Base-by-base conservation (phyloP, 2,888 invertebrate genomes). In the Spicauda simplicius region DNA sequence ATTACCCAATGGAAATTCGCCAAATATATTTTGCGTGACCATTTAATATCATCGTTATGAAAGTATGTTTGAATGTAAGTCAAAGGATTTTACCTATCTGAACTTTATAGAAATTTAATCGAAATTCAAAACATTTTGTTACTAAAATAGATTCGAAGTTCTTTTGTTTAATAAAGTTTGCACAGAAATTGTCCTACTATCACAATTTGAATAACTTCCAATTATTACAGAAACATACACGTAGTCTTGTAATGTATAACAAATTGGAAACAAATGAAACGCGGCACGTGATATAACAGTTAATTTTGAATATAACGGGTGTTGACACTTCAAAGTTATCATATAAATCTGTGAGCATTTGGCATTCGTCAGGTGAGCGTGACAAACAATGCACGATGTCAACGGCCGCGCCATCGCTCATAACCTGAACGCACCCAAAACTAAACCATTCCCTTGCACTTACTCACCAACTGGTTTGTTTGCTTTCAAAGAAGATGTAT, bases 351-450 rank as follows among this genome's bases (percentile, higher is more conserved):
- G 14, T 5, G 58, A 19, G 33, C 50, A 64, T 52, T 57, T 53
- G 25, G 64, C 58, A 64, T 64, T 64, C 58, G 58, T 58, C 58
- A 64, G 53, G 64, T 62, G 54, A 57, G 54, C 20, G 1, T 65
- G 68, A 30, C 59, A 54, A 72, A 73, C 71, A 74, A 74, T 74
- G 68, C 69, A 67, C 62, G 69, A 77, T 78, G 88, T 87, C 88
- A 88, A 85, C 74, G 87, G 70, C 87, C 86, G 76, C 77, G 69
- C 71, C 60, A 71, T 70, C 72, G 61, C 64, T 72, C 72, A 72
- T 70, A 67, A 68, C 72, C 68, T 70, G 68, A 74, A 72, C 81
- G 73, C 78, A 77, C 80, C 81, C 80, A 78, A 85, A 82, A 80
- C 72, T n/a, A n/a, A n/a, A 70, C 74, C 72, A 77, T 79, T 76